Evolutionary conservation across 92 coral and sea anemone genomes (phyloP).

Genomic region (Montipora capitata): DNA sequence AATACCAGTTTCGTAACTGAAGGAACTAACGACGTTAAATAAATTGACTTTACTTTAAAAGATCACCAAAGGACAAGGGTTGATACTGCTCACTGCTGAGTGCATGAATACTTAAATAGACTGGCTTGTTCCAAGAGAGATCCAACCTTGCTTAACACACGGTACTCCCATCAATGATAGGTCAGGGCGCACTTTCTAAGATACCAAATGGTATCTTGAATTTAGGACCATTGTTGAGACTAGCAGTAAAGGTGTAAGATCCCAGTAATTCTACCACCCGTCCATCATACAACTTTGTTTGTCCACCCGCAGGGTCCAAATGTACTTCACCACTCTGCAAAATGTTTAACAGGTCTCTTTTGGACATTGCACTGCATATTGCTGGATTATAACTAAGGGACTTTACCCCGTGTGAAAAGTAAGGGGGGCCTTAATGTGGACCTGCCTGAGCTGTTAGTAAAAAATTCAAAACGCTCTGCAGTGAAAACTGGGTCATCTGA

Average conservation of each 20-base stretch:
- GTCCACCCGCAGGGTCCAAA: too few relatives aligned
- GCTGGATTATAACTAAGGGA: background rate
- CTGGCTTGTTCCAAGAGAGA: background rate
- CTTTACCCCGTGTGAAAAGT: background rate
- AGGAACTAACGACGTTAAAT: too few relatives aligned
- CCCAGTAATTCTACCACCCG: background rate
- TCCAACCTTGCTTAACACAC: conserved; percentile 1
- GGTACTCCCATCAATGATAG: conserved; percentile 1
- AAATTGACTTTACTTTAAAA: background rate
- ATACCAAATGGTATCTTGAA: background rate
- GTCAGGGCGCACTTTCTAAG: background rate
- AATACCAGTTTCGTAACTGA: too few relatives aligned
- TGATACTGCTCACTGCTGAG: background rate
- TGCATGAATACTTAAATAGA: background rate
- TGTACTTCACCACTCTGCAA: conserved; percentile 5
- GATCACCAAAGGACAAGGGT: background rate
- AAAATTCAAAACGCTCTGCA: background rate
- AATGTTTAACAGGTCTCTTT: background rate
- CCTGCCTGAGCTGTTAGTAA: background rate
- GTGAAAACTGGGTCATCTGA: background rate
- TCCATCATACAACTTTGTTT: conserved; percentile 1
- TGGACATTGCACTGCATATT: conserved; percentile 11
- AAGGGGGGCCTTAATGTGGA: background rate
- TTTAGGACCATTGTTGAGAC: background rate
- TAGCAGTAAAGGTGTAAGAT: conserved; percentile 1